Evolutionary conservation across 2,113 vertebrate species (phyloP), one percentile per base, ranked within the genome.

Genomic region (Protobothrops mucrosquamatus): DNA sequence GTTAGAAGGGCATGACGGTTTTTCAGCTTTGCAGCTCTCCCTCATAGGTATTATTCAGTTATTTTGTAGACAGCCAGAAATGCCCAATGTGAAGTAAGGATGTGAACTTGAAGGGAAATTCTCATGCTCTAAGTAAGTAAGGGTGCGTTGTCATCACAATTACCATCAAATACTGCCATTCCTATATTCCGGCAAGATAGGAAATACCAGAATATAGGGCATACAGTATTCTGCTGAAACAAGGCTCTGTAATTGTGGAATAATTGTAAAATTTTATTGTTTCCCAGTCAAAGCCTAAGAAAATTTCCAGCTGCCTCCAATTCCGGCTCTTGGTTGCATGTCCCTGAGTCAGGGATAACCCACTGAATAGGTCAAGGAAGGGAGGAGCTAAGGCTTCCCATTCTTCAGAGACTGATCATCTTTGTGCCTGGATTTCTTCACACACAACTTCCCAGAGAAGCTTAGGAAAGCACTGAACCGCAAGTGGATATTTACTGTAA

Each of bases 371-470:
- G 59, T 92, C 59, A 92, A 34, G 8, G 89, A 57, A 90, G 81
- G 92, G 89, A 90, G 81, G 89, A 93, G n/a, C 74, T 52, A 87
- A 64, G 34, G 48, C 54, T 90, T 90, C 92, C 48, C 81, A 93
- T 93, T 90, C 86, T 93, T 93, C 81, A 64, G 23, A 61, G 92
- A 87, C 89, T 93, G 29, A 12, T 93, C 89, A 86, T 90, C 56
- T 85, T 92, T 93, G 89, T 85, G 89, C 92, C 81, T 93, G 92
- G 52, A 90, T 93, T 93, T 93, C 92, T 86, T 93, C 89, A 90
- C 56, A 90, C 92, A 93, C 61, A 81, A 54, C n/a, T 93, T 93
- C 92, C 92, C 92, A 93, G 92, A 14, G 74, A 86, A 43, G 23
- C 56, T 87, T 59, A 90, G 92, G 56, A 93, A 93, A 59, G 20